Conservation (phyloP, 1,140 invertebrate species). For the Kradibia gibbosae region DNA sequence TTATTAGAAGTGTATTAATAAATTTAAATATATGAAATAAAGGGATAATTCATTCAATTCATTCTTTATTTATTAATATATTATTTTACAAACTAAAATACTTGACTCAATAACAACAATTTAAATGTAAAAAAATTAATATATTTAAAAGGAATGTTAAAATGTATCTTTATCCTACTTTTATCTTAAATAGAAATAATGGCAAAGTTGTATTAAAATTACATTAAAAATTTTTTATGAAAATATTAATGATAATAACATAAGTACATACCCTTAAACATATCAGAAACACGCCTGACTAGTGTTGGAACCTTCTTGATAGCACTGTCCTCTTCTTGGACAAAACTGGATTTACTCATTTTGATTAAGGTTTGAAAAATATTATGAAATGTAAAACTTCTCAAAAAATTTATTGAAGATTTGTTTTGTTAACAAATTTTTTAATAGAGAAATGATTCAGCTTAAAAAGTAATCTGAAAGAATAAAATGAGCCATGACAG, state of each 20-base stretch:
- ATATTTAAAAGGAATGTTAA: too few species aligned
- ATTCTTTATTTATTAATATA: too few species aligned
- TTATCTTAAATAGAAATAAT: too few species aligned
- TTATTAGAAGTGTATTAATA: too few species aligned
- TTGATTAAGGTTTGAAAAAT: neutral
- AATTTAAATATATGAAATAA: too few species aligned
- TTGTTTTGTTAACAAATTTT: conserved; percentile 20
- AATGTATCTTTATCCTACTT: too few species aligned
- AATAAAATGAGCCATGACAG: conserved; percentile 6
- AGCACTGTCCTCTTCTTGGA: conserved; percentile 52
- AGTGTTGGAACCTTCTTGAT: conserved; percentile 61
- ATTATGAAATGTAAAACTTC: neutral
- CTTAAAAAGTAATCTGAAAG: conserved; percentile 48
- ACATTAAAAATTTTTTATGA: too few species aligned
- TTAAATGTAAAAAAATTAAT: too few species aligned
- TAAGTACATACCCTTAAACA: conserved; percentile 63
- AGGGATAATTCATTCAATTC: too few species aligned
- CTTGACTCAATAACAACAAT: too few species aligned
- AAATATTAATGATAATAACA: neutral
- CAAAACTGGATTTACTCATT: conserved; percentile 53
- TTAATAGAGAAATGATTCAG: conserved; percentile 42
- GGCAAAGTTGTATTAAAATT: too few species aligned
- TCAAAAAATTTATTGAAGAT: conserved; percentile 28
- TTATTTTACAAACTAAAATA: too few species aligned
- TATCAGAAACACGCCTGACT: conserved; percentile 64